phyloP scores from a whole-genome alignment of 2,888 invertebrate genomes.

The Phania funesta region DNA sequence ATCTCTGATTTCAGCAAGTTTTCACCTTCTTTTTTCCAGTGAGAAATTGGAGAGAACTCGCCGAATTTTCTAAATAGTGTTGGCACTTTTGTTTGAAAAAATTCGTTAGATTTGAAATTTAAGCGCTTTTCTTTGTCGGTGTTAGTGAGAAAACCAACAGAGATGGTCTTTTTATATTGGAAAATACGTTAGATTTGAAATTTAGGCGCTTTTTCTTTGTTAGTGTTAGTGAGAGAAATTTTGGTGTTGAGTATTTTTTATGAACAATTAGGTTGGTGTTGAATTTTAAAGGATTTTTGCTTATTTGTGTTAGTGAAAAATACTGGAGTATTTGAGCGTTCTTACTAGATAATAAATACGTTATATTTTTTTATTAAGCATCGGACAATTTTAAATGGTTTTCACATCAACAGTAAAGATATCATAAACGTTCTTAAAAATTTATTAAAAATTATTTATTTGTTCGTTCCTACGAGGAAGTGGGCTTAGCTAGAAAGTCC shows the following conservation, averaged over 20 bases:
- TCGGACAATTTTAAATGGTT: too few species aligned
- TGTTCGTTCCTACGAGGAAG: too few species aligned
- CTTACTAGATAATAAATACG: too few species aligned
- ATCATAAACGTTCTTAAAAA: too few species aligned
- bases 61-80: not conserved
- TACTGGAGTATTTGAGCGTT: too few species aligned
- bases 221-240: not conserved
- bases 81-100: conserved; percentile 9
- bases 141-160: conserved; percentile 21
- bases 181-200: conserved; percentile 28
- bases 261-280: not conserved
- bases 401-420: too few species aligned
- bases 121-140: conserved; percentile 22
- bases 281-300: not conserved
- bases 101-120: conserved; percentile 33
- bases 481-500: too few species aligned
- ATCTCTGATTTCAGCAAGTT: not conserved
- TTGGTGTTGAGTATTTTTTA: not conserved
- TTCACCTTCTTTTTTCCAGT: not conserved
- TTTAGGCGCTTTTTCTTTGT: not conserved
- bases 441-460: too few species aligned
- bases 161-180: not conserved
- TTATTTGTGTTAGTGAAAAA: not conserved
- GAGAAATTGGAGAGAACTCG: not conserved
- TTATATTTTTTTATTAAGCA: too few species aligned